Conservation (phyloP, 35 echinoderm and acorn worm species). For the Heliocidaris erythrogramma region DNA sequence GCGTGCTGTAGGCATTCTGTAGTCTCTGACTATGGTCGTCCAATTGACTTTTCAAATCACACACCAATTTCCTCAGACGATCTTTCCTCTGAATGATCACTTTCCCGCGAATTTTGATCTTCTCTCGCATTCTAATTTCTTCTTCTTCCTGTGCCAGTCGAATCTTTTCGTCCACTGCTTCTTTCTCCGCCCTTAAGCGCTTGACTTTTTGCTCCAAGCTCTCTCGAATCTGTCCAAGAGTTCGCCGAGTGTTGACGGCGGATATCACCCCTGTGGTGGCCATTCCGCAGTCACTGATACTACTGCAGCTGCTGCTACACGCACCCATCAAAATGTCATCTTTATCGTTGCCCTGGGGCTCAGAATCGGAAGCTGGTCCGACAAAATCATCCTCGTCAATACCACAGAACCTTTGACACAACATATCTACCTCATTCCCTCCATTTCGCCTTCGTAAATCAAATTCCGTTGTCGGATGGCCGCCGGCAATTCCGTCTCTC, state of each 20-base stretch:
- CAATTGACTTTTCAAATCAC: slow-evolving; percentile 71
- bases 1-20: slow-evolving; percentile 76
- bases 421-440: slow-evolving; percentile 18
- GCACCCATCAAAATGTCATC: slow-evolving; percentile 39
- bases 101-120: slow-evolving; percentile 61
- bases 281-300: not conserved
- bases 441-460: slow-evolving; percentile 14
- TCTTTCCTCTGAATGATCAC: slow-evolving; percentile 72
- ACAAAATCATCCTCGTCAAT: slow-evolving; percentile 43
- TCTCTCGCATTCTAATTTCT: slow-evolving; percentile 64
- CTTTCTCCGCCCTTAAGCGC: slow-evolving; percentile 73
- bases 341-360: slow-evolving; percentile 33
- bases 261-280: not conserved
- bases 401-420: slow-evolving; percentile 26
- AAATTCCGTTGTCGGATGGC: slow-evolving; percentile 22
- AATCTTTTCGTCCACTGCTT: slow-evolving; percentile 79
- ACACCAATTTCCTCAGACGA: slow-evolving; percentile 70
- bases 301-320: slow-evolving; percentile 30
- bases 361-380: slow-evolving; percentile 53
- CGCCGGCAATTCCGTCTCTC: not conserved
- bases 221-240: slow-evolving; percentile 64
- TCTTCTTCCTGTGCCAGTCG: slow-evolving; percentile 85
- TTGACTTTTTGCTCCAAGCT: slow-evolving; percentile 84
- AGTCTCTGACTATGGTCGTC: slow-evolving; percentile 79
- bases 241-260: slow-evolving; percentile 37